Conservation (phyloP, 2,888 invertebrate genomes). For the Kuschelorhynchus macadamiae region DNA sequence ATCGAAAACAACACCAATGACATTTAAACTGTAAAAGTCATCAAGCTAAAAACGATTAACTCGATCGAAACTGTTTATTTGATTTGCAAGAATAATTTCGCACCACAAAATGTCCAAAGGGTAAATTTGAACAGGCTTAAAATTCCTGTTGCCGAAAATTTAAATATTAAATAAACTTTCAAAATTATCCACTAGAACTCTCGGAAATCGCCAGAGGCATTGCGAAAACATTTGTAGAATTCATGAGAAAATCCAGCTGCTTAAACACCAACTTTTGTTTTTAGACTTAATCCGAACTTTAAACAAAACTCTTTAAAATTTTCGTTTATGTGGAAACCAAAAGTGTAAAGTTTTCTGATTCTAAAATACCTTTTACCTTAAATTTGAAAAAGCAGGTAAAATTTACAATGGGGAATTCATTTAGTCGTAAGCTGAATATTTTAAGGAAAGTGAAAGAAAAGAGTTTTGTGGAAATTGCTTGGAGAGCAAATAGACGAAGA, state of each 20-base stretch:
- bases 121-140: conserved; percentile 36
- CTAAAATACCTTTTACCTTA: conserved; percentile 22
- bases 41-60: too few species aligned
- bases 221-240: conserved; percentile 57
- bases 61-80: too few species aligned
- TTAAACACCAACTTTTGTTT: conserved; percentile 58
- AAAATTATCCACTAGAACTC: conserved; percentile 41
- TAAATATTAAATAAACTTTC: conserved; percentile 46
- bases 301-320: conserved; percentile 39
- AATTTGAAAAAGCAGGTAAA: conserved; percentile 27
- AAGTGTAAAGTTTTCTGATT: conserved; percentile 14
- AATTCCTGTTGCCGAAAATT: conserved; percentile 35
- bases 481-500: too few species aligned
- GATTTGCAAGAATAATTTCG: conserved; percentile 17
- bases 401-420: conserved; percentile 37
- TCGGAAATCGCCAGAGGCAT: conserved; percentile 49
- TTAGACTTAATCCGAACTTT: conserved; percentile 48
- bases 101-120: conserved; percentile 15
- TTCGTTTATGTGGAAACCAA: conserved; percentile 33
- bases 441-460: conserved; percentile 24
- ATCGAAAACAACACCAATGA: too few species aligned
- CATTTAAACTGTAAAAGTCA: too few species aligned
- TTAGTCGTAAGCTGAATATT: conserved; percentile 28
- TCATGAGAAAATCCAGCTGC: conserved; percentile 59
- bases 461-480: too few species aligned